Evolutionary conservation across 2,888 invertebrate genomes (phyloP).

Genomic region (Dicyrtoma fusca): DNA sequence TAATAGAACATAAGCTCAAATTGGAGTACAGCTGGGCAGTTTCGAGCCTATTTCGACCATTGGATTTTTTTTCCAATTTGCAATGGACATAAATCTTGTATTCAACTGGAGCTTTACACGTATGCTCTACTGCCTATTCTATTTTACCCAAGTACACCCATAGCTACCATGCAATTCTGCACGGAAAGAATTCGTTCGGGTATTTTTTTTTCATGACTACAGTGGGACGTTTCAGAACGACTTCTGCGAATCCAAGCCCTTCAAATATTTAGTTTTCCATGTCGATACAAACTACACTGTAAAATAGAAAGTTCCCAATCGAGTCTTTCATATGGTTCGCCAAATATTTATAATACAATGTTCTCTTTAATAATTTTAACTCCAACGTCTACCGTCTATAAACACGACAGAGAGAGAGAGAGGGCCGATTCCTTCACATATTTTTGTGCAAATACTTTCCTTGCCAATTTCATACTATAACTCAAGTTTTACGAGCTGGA

Average conservation of each 20-base stretch:
- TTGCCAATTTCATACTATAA: no score
- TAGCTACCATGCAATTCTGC: background rate
- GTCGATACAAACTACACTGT: background rate
- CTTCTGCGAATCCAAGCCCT: background rate
- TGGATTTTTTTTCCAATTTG: slow-evolving; percentile 30
- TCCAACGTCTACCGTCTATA: no score
- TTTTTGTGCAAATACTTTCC: no score
- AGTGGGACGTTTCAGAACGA: background rate
- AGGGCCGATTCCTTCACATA: no score
- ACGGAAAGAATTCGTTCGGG: background rate
- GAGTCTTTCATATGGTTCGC: no score
- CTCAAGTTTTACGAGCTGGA: no score
- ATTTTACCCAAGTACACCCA: no score
- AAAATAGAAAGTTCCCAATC: no score
- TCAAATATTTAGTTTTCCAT: slow-evolving; percentile 16
- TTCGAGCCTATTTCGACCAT: background rate
- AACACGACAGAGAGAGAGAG: no score
- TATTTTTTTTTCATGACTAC: background rate
- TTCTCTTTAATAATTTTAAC: no score
- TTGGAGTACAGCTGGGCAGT: slow-evolving; percentile 1
- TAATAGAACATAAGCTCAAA: slow-evolving; percentile 12
- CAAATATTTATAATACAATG: no score
- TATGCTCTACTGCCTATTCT: no score
- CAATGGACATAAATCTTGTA: slow-evolving; percentile 33
- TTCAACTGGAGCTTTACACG: background rate